Percentiles rank a stretch among this genome's conserved stretches.
Evolutionary conservation across 2,113 vertebrate genomes (phyloP).

Genomic region (Coptodon bakossiorum): DNA sequence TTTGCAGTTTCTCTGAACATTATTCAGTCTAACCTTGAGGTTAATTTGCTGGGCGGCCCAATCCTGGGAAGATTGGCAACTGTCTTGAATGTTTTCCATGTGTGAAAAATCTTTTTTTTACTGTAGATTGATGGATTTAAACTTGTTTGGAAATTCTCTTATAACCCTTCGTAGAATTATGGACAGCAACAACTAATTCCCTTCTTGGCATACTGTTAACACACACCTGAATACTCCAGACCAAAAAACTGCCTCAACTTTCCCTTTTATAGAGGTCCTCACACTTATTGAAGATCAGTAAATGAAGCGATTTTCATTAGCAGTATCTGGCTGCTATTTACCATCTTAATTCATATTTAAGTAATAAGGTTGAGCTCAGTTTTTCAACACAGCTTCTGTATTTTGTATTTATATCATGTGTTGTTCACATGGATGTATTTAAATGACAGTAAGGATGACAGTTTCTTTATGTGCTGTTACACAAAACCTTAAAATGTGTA

Average conservation of each 20-base stretch:
- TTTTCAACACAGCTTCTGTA: not conserved
- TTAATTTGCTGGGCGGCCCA: not conserved
- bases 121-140: not conserved
- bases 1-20: not conserved
- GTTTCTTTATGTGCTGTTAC: not conserved
- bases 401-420: not conserved
- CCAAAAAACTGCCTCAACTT: not conserved
- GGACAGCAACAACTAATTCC: not conserved
- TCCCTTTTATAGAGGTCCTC: not conserved
- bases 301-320: not conserved
- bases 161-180: not conserved
- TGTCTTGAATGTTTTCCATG: not conserved
- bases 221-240: not conserved
- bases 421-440: not conserved
- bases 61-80: not conserved
- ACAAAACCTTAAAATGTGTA: not conserved
- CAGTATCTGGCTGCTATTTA: not conserved
- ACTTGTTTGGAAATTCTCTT: not conserved
- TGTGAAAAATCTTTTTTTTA: not conserved
- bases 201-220: not conserved
- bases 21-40: not conserved
- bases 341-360: not conserved
- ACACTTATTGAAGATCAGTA: not conserved
- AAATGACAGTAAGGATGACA: not conserved
- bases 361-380: not conserved